Evolutionary conservation across 2,888 invertebrate species (phyloP), one percentile per base, ranked within the genome.

Genomic region (Meiosimyza decipiens): DNA sequence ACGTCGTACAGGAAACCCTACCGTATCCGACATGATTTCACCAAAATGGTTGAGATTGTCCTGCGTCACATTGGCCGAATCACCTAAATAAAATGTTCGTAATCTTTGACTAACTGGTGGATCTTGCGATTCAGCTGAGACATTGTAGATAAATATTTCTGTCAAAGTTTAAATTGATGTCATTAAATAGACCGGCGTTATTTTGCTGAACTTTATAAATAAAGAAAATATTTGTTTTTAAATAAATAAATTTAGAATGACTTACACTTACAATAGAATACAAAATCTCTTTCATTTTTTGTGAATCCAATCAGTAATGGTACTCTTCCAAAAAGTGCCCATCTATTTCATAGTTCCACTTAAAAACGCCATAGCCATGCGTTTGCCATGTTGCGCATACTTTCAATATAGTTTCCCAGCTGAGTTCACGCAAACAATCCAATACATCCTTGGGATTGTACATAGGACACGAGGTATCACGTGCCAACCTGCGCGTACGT

Each of bases 261-360:
- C 3, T 28, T 2, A 40, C 47, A 72, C 82, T 76, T 66, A 85
- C 85, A 72, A 40, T 78, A 87, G 87, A 71, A 89, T 0, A 79
- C 73, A 52, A 77, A 85, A n/a, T 82, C 82, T 49, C 84, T 55
- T 82, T 93, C 93, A 73, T 91, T 90, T 50, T 88, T 86, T 0
- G 91, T 91, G 72, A 90, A 88, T 62, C 91, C 91, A 77, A 90
- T 86, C 69, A 93, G 88, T 69, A 90, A 83, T 0, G 93, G 92
- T 2, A 92, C 91, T 87, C 87, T 0, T 87, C 75, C 51, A 93
- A 80, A 82, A 92, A 92, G 74, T 90, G 88, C 0, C 90, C 90
- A 81, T 92, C 92, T 11, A 92, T 88, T 13, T 92, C 90, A 68
- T 81, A 85, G 74, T 82, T 81, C 85, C 86, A 85, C 63, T 83